A percentile compares a stretch with the other conserved stretches of the same genome.
phyloP scores from a whole-genome alignment of 2,888 invertebrate genomes.

The Ecliptopera silaceata region DNA sequence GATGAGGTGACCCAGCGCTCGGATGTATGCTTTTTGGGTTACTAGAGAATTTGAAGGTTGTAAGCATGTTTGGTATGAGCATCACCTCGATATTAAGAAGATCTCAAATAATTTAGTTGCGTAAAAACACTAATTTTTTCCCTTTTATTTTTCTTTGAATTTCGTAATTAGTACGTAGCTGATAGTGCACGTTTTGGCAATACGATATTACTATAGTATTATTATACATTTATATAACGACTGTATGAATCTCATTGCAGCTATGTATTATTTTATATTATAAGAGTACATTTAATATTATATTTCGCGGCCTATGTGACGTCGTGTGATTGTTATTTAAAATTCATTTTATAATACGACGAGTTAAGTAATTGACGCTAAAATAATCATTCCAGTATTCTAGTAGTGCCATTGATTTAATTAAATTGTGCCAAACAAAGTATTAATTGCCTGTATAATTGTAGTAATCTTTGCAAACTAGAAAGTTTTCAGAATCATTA shows the following conservation, averaged over 20 bases:
- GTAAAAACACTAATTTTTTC: conserved; percentile 35
- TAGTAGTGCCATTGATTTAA: conserved; percentile 49
- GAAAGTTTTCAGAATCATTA: not conserved
- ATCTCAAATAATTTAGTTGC: conserved; percentile 80
- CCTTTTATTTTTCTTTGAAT: conserved; percentile 54
- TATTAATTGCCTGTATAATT: conserved; percentile 21
- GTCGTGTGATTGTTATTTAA: conserved; percentile 43
- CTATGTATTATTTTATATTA: conserved; percentile 53
- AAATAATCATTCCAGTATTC: conserved; percentile 26
- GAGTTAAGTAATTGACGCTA: conserved; percentile 6
- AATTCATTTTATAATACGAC: conserved; percentile 7
- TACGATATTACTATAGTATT: conserved; percentile 45
- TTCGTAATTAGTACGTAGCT: conserved; percentile 56
- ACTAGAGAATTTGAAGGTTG: conserved; percentile 4
- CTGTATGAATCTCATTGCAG: conserved; percentile 62
- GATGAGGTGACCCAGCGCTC: conserved; percentile 30
- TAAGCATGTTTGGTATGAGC: conserved; percentile 33
- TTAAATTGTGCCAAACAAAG: conserved; percentile 49
- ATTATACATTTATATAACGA: conserved; percentile 38
- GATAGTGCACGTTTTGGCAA: conserved; percentile 77
- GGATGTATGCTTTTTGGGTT: conserved; percentile 19
- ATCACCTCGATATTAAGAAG: conserved; percentile 66
- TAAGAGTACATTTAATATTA: conserved; percentile 36
- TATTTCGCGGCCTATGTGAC: conserved; percentile 35
- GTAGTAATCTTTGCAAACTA: conserved; percentile 10